Evolutionary conservation across 1,140 invertebrate species (phyloP), one percentile per base, ranked within the genome.

Genomic region (Penaeus chinensis): DNA sequence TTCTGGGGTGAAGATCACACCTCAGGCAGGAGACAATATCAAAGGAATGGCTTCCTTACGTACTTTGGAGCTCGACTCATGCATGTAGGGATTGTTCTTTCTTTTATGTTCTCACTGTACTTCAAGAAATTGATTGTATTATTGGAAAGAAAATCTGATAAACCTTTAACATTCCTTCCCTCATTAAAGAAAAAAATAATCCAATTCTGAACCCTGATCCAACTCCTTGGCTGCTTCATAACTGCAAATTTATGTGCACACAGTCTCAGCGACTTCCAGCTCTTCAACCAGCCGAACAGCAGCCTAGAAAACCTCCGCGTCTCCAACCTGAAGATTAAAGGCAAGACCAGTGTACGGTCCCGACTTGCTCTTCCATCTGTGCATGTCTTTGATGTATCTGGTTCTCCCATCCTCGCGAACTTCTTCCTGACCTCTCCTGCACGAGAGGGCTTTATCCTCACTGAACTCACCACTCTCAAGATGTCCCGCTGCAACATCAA

Each of bases 341-440:
- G 10, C 13, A 78, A 2, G 78, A 22, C 32, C 19, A 61, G 19
- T 2, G 3, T 37, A 27, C 7, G 60, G 5, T 22, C 62, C 22
- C 18, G 54, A n/a, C 60, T 86, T 20, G 27, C 42, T 47, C 84
- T 86, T 24, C 84, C 84, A 11, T 20, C 37, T 10, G 66, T 86
- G n/a, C n/a, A 22, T n/a, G 63, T 80, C 3, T 37, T 86, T 62
- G 84, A 86, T 66, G 24, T 86, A 8, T 86, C 84, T 27, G 77
- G 77, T 10, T 86, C 84, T 27, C 76, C 77, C 24, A 16, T 24
- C 27, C 77, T 86, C 22, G 77, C 84, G 13, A 3, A 61, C 11
- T 27, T 66, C 18, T 86, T 86, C 32, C 77, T 86, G 20, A 77
- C 10, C n/a, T 32, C 76, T 18, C 60, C 22, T 27, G 16, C 76